These are phyloP conservation scores for Teleogryllus oceanicus DNA, from an alignment of 2,888 invertebrate genomes.

Conservation along the genomic window DNA sequence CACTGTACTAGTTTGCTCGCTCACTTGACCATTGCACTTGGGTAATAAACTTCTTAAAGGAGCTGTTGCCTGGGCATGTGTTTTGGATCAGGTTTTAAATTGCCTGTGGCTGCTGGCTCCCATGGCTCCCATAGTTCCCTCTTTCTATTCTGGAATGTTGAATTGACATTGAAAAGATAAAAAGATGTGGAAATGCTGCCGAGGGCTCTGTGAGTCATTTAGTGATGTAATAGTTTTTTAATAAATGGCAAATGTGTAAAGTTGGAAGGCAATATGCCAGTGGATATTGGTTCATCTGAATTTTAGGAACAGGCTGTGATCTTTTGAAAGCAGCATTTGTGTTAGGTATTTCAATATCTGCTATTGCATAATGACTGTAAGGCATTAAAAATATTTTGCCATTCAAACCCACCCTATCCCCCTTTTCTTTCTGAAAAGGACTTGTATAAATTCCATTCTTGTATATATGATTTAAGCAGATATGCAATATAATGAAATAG, in stretches of 20 bases:
- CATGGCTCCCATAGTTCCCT: slow-evolving; percentile 18
- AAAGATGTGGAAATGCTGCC: slow-evolving; percentile 5
- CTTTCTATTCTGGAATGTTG: not conserved
- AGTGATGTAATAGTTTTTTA: slow-evolving; percentile 1
- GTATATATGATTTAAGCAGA: slow-evolving; percentile 1
- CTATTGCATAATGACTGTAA: not conserved
- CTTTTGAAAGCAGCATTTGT: not conserved
- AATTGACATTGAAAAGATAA: not conserved
- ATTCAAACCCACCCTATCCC: not conserved
- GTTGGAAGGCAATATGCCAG: not conserved
- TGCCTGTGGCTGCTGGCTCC: slow-evolving; percentile 18
- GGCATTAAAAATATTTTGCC: not conserved
- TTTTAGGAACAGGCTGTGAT: not conserved
- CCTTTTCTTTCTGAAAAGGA: not conserved
- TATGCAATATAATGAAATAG: slow-evolving; percentile 1
- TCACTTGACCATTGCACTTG: slow-evolving; percentile 3
- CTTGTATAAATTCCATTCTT: slow-evolving; percentile 4
- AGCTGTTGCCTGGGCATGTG: not conserved
- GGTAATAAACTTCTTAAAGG: not conserved
- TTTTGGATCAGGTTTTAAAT: slow-evolving; percentile 18
- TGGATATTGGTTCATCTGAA: not conserved
- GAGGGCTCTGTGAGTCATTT: not conserved
- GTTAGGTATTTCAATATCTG: not conserved
- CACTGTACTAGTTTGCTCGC: slow-evolving; percentile 18
- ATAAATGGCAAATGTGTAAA: not conserved